These are phyloP conservation scores for Rallus crepitans DNA, from an alignment of 2,797 vertebrate species.

Conservation along the genomic window DNA sequence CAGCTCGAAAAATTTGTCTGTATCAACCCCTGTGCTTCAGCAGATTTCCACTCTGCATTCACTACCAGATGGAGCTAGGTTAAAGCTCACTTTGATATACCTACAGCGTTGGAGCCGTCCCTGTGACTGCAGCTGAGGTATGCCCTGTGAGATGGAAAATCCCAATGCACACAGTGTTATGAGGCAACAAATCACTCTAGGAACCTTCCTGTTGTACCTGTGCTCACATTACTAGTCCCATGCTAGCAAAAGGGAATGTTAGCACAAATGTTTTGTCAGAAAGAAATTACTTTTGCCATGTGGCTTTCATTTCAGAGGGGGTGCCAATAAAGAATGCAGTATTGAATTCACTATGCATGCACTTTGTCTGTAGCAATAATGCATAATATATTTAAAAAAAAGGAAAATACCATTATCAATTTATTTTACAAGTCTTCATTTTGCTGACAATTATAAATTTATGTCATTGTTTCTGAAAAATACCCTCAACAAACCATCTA, in stretches of 20 bases:
- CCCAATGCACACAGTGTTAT: neutral
- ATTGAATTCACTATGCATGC: neutral
- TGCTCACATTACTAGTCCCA: neutral
- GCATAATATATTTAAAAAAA: neutral
- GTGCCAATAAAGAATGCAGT: neutral
- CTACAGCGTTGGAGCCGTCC: neutral
- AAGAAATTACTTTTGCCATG: neutral
- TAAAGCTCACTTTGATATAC: neutral
- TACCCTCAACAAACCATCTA: too few relatives aligned
- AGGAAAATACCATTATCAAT: neutral
- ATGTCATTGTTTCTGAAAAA: neutral
- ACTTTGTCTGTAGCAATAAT: neutral
- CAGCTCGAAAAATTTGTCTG: neutral
- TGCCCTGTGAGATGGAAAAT: neutral
- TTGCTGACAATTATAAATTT: fast-evolving
- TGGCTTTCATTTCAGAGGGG: neutral
- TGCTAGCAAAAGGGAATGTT: neutral
- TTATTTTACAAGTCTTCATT: neutral
- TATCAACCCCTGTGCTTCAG: neutral
- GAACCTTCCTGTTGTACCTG: neutral
- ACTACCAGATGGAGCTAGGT: neutral
- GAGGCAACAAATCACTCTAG: neutral
- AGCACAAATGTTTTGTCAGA: neutral
- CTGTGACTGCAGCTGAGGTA: neutral
- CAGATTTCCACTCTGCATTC: neutral